Conservation (phyloP, 2,888 invertebrate species). For the Baronia brevicornis region DNA sequence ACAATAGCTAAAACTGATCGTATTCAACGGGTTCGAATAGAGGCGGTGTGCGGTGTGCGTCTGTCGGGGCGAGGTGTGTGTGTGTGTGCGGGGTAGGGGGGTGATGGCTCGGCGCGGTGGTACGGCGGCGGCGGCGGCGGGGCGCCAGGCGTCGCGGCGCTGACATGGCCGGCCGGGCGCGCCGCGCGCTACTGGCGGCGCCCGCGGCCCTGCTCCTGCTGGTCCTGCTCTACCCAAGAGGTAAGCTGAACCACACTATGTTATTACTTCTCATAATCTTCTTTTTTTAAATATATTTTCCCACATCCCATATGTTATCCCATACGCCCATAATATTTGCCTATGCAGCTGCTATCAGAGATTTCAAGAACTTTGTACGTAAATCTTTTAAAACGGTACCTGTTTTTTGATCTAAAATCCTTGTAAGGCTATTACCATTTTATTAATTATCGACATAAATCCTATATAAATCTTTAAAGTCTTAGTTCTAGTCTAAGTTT, state of each 20-base stretch:
- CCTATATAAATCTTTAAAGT: no score
- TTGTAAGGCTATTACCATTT: no score
- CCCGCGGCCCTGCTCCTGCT: conserved; percentile 72
- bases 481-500: no score
- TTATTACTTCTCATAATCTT: neutral
- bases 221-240: conserved; percentile 69
- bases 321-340: no score
- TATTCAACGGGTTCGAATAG: conserved; percentile 59
- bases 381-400: no score
- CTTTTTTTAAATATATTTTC: neutral
- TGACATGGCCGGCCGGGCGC: conserved; percentile 72
- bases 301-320: neutral
- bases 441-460: no score
- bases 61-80: conserved; percentile 33
- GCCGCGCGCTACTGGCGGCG: conserved; percentile 72
- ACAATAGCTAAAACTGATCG: conserved; percentile 55
- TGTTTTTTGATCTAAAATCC: no score
- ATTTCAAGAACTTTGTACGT: no score
- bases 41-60: conserved; percentile 54
- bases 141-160: conserved; percentile 65
- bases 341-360: no score
- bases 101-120: conserved; percentile 62
- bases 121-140: conserved; percentile 52
- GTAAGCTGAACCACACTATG: conserved; percentile 33
- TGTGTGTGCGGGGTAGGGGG: conserved; percentile 54